Evolutionary conservation across 2,888 invertebrate species (phyloP).

Genomic region (Plagiodera versicolora): DNA sequence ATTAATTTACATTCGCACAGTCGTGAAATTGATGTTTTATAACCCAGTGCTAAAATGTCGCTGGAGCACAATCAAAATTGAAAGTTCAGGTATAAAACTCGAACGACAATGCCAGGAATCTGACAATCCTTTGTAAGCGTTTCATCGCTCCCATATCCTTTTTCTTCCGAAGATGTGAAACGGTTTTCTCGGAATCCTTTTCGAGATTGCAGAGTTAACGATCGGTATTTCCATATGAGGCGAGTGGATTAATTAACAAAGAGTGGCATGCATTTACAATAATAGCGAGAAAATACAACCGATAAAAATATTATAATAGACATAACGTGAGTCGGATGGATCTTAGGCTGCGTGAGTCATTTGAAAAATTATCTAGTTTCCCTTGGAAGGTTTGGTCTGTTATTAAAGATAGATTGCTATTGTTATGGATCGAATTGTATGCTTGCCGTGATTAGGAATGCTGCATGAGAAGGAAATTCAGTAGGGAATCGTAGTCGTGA

Average conservation of each 20-base stretch:
- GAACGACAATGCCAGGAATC: not conserved
- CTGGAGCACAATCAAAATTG: conserved; percentile 6
- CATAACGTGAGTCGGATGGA: conserved; percentile 31
- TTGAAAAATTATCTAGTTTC: conserved; percentile 29
- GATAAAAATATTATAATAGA: conserved; percentile 33
- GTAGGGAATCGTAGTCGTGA: not conserved
- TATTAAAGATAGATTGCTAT: conserved; percentile 19
- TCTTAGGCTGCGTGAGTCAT: conserved; percentile 31
- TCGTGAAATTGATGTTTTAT: not conserved
- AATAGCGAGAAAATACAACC: conserved; percentile 31
- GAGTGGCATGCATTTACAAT: conserved; percentile 31
- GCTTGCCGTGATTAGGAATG: not conserved
- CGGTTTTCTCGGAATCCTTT: conserved; percentile 25
- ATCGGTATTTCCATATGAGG: conserved; percentile 30
- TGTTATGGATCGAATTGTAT: conserved; percentile 11
- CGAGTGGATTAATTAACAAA: conserved; percentile 31
- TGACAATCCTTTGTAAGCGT: not conserved
- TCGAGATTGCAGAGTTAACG: conserved; percentile 26
- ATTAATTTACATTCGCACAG: not conserved
- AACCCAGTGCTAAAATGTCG: not conserved
- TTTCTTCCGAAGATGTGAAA: conserved; percentile 11
- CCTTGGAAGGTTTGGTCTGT: conserved; percentile 15
- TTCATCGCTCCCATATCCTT: not conserved
- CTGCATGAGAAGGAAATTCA: not conserved
- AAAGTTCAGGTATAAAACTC: not conserved